Base-by-base conservation (phyloP, 1,140 invertebrate genomes). In the Cheumatopsyche charites region DNA sequence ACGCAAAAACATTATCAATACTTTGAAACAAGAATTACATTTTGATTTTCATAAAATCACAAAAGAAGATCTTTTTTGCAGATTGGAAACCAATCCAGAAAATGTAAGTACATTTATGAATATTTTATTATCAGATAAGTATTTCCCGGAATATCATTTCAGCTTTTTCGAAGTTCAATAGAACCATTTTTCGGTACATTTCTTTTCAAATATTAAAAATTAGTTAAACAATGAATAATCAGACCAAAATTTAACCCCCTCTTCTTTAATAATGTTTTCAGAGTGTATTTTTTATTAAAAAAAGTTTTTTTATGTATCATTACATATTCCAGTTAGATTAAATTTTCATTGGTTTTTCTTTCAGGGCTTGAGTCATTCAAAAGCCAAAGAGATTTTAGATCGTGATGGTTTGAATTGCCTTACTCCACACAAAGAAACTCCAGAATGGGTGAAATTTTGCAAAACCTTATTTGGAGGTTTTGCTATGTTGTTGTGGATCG, bases 381-480 rank as follows among this genome's bases (percentile, higher is more conserved):
- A 95, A 88, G 96, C 95, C 77, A 94, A 93, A 87, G 92, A 94
- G 84, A 92, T 95, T 83, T 85, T 97, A 75, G 92, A 93, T 86
- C 87, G 94, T 79, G 96, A 98, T 88, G 97, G 97, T 78, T 94
- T 94, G 76, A 99, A 99, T 85, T 90, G 94, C 76, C 87, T 97
- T 76, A 96, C 94, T 75, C 96, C 96, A 77, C 96, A 96, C 72
- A 96, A 94, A 87, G 93, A 94, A 78, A 98, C 96, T 25, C 95
- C 96, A 70, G 94, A 97, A 89, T 98, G 96, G 96, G 90, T 98
- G 47, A 98, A 98, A 84, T 98, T 98, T 88, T 94, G 94, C 86
- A 98, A 98, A 87, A 96, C 97, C 84, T 87, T 98, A 67, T 98
- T 98, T 84, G 96, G 96, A 78, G 97, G 97, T 79, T 98, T 99